Evolutionary conservation across 2,888 invertebrate species (phyloP), one percentile per base, ranked within the genome.

Genomic region (Caenorhabditis macrosperma): DNA sequence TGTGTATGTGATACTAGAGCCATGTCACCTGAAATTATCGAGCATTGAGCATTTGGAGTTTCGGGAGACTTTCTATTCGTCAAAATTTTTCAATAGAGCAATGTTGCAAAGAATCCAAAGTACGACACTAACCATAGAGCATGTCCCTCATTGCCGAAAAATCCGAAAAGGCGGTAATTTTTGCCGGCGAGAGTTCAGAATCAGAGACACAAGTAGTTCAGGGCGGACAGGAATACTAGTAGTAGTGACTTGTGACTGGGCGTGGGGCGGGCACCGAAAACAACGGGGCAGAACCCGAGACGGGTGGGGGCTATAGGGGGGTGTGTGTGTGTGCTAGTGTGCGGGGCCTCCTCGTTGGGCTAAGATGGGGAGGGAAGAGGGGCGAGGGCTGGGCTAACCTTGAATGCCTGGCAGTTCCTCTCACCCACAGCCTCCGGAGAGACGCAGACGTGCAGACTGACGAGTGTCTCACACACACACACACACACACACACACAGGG

Each of bases 1-100:
- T 80, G 80, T 30, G 80, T 80, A 54, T 83, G 83, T n/a, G 83
- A 83, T 20, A 84, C 84, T 5, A 84, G 67, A 44, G 84, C 84
- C 84, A 84, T 84, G 54, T 84, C 84, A 69, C 82, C 84, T 84
- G 80, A 17, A 82, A 83, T n/a, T n/a, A n/a, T n/a, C n/a, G n/a
- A n/a, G n/a, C n/a, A n/a, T n/a, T n/a, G n/a, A n/a, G n/a, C n/a
- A n/a, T n/a, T n/a, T n/a, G n/a, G n/a, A n/a, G n/a, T n/a, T n/a
- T n/a, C n/a, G n/a, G n/a, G n/a, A n/a, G n/a, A n/a, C n/a, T n/a
- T n/a, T n/a, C n/a, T n/a, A n/a, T n/a, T n/a, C n/a, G n/a, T n/a
- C 7, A 30, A 17, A n/a, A 2, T n/a, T 63, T 48, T 22, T 33
- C 5, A 26, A 41, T 48, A 48, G 17, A 41, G 38, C 1, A 38